These are phyloP conservation scores for Arvicanthis niloticus DNA, from an alignment of 2,113 vertebrate genomes.

Conservation along the genomic window DNA sequence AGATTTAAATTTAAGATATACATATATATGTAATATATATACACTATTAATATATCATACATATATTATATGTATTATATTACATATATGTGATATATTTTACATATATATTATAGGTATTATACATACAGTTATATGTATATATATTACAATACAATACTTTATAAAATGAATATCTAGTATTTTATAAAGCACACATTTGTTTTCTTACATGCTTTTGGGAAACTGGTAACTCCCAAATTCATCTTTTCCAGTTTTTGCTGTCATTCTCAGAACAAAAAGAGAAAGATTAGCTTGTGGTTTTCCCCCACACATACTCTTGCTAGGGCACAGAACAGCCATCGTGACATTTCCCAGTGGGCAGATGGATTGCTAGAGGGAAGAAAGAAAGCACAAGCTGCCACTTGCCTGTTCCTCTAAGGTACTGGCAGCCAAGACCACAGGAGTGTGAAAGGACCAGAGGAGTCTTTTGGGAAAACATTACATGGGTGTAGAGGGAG, in stretches of 20 bases:
- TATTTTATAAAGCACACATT: not conserved
- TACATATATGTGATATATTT: too few relatives aligned
- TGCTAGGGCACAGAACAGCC: not conserved
- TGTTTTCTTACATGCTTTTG: constrained; percentile 20
- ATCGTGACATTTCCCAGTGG: constrained; percentile 4
- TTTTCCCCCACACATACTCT: not conserved
- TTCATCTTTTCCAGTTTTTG: not conserved
- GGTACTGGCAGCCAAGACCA: constrained; percentile 1
- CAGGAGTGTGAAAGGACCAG: not conserved
- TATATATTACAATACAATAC: not conserved
- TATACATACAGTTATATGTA: too few relatives aligned
- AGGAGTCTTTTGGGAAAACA: constrained; percentile 51
- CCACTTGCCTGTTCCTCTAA: not conserved
- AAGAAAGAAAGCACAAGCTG: constrained; percentile 20
- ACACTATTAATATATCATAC: too few relatives aligned
- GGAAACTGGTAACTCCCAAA: not conserved
- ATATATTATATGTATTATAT: too few relatives aligned
- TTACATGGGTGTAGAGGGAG: not conserved
- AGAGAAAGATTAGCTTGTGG: constrained; percentile 22
- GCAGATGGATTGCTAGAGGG: constrained; percentile 21
- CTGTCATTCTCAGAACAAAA: not conserved
- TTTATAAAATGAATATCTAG: not conserved
- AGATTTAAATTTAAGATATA: not conserved
- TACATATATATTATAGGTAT: too few relatives aligned
- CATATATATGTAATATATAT: too few relatives aligned